Evolutionary conservation across 2,797 vertebrate genomes (phyloP).

Genomic region (Megalops cyprinoides): DNA sequence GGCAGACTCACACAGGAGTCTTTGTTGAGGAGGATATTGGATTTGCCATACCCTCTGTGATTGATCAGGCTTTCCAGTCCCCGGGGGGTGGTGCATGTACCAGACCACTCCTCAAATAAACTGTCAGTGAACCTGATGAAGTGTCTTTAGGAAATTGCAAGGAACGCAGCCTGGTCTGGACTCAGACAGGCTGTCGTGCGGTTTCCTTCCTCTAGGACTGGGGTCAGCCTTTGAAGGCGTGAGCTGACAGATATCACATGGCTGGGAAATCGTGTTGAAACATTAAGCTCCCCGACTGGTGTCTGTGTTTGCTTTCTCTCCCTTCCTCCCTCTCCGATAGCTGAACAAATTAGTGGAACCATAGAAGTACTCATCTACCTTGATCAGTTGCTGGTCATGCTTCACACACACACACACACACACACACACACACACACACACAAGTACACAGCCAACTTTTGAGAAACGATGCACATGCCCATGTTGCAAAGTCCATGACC

Average conservation of each 20-base stretch:
- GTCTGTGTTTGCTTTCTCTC: background rate
- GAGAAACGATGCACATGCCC: slow-evolving; percentile 38
- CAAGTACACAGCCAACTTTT: background rate
- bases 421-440: slow-evolving; percentile 5
- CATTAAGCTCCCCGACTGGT: slow-evolving; percentile 30
- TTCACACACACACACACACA: background rate
- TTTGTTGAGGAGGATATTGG: background rate
- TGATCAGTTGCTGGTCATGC: background rate
- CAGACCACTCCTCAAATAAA: background rate
- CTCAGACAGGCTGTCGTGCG: background rate
- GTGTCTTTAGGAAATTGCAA: background rate
- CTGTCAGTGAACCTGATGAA: background rate
- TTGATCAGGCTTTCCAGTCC: background rate
- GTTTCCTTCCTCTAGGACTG: background rate
- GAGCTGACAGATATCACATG: slow-evolving; percentile 38
- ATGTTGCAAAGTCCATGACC: slow-evolving; percentile 1
- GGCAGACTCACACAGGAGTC: background rate
- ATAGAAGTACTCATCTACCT: background rate
- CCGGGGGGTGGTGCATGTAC: background rate
- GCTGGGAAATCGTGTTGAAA: slow-evolving; percentile 34
- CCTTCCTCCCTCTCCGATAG: background rate
- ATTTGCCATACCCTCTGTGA: background rate
- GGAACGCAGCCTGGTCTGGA: background rate
- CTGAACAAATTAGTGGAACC: slow-evolving; percentile 2
- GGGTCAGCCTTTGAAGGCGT: slow-evolving; percentile 39